phyloP scores from a whole-genome alignment of 2,113 vertebrate genomes.

The Myrmecobius fasciatus region DNA sequence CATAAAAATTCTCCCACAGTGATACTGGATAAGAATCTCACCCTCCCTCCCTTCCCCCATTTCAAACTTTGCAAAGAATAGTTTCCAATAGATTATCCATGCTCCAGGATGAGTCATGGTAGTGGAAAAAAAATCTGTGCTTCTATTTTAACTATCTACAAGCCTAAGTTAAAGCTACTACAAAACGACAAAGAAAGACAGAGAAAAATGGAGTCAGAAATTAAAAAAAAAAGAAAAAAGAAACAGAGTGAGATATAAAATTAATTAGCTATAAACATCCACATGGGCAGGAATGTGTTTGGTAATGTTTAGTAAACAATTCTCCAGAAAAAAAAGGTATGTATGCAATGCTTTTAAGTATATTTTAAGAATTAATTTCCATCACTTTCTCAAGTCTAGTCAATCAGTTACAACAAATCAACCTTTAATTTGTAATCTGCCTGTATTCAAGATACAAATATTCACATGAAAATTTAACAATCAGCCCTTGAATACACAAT shows the following conservation, averaged over 20 bases:
- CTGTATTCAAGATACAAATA: background rate
- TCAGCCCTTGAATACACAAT: background rate
- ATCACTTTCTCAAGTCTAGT: background rate
- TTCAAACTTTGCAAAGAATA: constrained; percentile 6
- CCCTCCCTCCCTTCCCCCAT: background rate
- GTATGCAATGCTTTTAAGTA: background rate
- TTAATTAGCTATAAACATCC: background rate
- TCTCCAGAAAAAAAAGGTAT: background rate
- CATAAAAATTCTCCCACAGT: background rate
- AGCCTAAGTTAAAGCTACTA: background rate
- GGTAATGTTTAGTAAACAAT: background rate
- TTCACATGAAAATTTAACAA: background rate
- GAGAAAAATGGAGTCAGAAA: background rate
- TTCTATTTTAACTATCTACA: background rate
- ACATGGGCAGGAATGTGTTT: background rate
- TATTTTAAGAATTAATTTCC: background rate
- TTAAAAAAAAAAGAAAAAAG: background rate
- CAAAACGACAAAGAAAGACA: background rate
- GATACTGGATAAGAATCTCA: constrained; percentile 3
- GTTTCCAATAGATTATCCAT: constrained; percentile 28
- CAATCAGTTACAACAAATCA: background rate
- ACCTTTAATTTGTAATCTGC: background rate
- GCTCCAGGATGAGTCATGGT: constrained; percentile 14
- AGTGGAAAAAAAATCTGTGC: background rate
- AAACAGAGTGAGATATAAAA: background rate